Evolutionary conservation across 1,140 invertebrate genomes (phyloP), one percentile per base, ranked within the genome.

Genomic region (Leptonema lineaticorne): DNA sequence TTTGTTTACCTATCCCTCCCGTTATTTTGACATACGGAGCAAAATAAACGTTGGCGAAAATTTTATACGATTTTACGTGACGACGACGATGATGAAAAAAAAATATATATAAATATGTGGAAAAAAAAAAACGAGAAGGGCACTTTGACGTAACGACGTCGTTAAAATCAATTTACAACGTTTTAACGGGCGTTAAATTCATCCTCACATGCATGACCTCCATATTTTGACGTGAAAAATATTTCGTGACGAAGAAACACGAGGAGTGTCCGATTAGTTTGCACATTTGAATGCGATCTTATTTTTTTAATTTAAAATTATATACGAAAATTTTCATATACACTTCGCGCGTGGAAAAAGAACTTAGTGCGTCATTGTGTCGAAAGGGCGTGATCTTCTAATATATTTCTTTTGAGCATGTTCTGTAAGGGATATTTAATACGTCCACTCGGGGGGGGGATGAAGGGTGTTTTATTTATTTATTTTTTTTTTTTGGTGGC

Each of bases 1-100:
- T 70, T 63, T 63, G 69, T 64, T 70, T 70, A 70, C 68, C 24
- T 24, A 41, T n/a, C 14, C 30, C 14, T 37, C 30, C 6, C 14
- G 30, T 37, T 53, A 53, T 6, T 11, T 20, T 9, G 2, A 41
- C 9, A 41, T 11, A 6, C 30, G 5, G 5, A 11, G 37, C 37
- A 14, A 41, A 9, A 41, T 41, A 41, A 33, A 33, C 30, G 11
- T 33, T 6, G 11, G 30, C 30, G 30, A 33, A 33, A 33, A 6
- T 33, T 16, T 14, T 41, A 41, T 16, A 41, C 37, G 16, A 41
- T 4, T 16, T 4, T 2, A 41, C 37, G 9, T 41, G 5, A 33
- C 30, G 30, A 11, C 30, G 30, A 2, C 26, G 18, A 57, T n/a
- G n/a, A 18, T 9, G n/a, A n/a, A 33, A n/a, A 16, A 14, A 3